Evolutionary conservation across 2,113 vertebrate species (phyloP), one percentile per base, ranked within the genome.

Genomic region (Phyllostomus hastatus): DNA sequence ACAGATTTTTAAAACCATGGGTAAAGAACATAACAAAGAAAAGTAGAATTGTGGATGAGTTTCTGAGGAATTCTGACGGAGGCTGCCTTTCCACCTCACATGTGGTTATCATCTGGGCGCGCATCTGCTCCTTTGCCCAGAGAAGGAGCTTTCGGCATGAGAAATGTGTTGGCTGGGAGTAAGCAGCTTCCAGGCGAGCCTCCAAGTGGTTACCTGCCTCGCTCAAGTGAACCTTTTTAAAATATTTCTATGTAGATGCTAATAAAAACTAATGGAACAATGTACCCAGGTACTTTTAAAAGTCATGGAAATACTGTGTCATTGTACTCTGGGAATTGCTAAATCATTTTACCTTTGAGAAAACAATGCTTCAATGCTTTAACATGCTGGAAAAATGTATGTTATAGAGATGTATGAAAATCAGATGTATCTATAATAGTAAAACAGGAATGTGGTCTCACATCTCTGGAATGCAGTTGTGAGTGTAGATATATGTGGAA

Each of bases 201-300:
- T 89, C 50, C 95, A 88, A 59, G 73, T 41, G 79, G 80, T 86
- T 93, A 95, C 1, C 73, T 92, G 96, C 69, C 54, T 91, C 19
- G 26, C 70, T 76, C 10, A 0, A 90, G 38, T 96, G 93, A 94
- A 89, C 87, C 52, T 75, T 97, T 59, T 95, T 90, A 87, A 98
- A 98, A 97, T 97, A 98, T 98, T 98, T 98, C 96, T 83, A 81
- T 85, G 86, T 94, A 85, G 11, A 38, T 26, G 35, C 82, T 84
- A 87, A 75, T 91, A 92, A 91, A 96, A 96, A 70, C 35, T 22
- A 93, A 86, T 67, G 50, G 78, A 79, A 88, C 24, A 64, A 57
- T 5, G 7, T 35, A 70, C 70, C 35, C 83, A 48, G 90, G 73
- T 82, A 76, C 72, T 66, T 91, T 64, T 50, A 38, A 93, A 92